These are phyloP conservation scores for Metallyticus violacea DNA, from an alignment of 2,888 invertebrate genomes.

Conservation along the genomic window DNA sequence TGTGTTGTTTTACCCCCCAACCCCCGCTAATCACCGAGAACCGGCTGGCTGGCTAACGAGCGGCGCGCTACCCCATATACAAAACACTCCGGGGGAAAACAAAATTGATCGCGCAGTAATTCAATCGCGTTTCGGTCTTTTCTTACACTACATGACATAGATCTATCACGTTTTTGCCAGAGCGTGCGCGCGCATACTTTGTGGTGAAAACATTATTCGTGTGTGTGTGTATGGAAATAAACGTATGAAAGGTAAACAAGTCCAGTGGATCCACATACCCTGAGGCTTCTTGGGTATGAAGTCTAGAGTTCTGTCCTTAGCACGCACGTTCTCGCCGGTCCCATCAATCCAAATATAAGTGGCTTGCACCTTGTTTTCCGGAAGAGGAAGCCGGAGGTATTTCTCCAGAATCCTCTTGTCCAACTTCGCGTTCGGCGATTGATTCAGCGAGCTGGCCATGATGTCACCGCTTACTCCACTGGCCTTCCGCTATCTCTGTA, in stretches of 20 bases:
- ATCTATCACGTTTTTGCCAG: too few relatives aligned
- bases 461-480: conserved; percentile 36
- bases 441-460: conserved; percentile 52
- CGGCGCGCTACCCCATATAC: too few relatives aligned
- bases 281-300: conserved; percentile 73
- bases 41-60: too few relatives aligned
- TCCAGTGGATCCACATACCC: conserved; percentile 51
- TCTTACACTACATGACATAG: too few relatives aligned
- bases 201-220: too few relatives aligned
- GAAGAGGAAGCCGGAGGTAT: conserved; percentile 75
- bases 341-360: conserved; percentile 96
- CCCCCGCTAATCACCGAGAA: too few relatives aligned
- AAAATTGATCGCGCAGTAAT: too few relatives aligned
- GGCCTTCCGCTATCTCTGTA: not conserved
- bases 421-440: conserved; percentile 80
- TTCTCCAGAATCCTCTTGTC: conserved; percentile 70
- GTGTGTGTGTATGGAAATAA: too few relatives aligned
- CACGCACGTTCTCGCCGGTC: conserved; percentile 73
- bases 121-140: too few relatives aligned
- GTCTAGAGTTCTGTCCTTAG: conserved; percentile 84
- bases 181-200: too few relatives aligned
- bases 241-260: not conserved
- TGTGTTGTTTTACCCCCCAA: too few relatives aligned
- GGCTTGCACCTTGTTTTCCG: conserved; percentile 74
- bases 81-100: too few relatives aligned